phyloP scores from a whole-genome alignment of 2,113 vertebrate species.

The Spermophilus dauricus region DNA sequence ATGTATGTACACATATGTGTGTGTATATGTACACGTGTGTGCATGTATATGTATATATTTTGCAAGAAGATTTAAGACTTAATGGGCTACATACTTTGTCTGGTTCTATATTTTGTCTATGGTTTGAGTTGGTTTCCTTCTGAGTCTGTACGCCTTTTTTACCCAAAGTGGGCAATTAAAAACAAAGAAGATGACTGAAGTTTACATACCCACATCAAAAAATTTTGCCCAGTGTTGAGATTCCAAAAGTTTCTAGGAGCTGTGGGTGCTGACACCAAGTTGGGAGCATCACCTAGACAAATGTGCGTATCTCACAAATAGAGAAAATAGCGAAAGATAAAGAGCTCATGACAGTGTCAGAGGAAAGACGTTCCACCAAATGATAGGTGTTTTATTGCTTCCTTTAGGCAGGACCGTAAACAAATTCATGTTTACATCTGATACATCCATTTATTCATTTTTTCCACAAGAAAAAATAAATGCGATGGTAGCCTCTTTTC shows the following conservation, averaged over 20 bases:
- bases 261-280: not conserved
- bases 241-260: not conserved
- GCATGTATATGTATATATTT: too few species aligned
- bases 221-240: not conserved
- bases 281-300: not conserved
- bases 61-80: not conserved
- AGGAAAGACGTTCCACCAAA: too few species aligned
- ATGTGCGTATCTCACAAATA: not conserved
- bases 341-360: not conserved
- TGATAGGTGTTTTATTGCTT: not conserved
- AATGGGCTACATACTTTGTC: not conserved
- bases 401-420: slow-evolving; percentile 68
- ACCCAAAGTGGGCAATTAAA: not conserved
- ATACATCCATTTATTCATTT: slow-evolving; percentile 81
- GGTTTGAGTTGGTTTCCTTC: not conserved
- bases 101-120: not conserved
- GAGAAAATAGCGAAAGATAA: not conserved
- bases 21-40: not conserved
- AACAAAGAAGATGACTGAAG: not conserved
- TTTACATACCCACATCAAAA: not conserved
- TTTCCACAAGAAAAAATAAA: slow-evolving; percentile 66
- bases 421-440: slow-evolving; percentile 68
- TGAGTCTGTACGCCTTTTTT: not conserved
- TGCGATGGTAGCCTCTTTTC: slow-evolving; percentile 59
- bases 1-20: not conserved